These are phyloP conservation scores for Drosophila yakuba DNA, from an alignment of 1,140 invertebrate genomes.

Conservation along the genomic window DNA sequence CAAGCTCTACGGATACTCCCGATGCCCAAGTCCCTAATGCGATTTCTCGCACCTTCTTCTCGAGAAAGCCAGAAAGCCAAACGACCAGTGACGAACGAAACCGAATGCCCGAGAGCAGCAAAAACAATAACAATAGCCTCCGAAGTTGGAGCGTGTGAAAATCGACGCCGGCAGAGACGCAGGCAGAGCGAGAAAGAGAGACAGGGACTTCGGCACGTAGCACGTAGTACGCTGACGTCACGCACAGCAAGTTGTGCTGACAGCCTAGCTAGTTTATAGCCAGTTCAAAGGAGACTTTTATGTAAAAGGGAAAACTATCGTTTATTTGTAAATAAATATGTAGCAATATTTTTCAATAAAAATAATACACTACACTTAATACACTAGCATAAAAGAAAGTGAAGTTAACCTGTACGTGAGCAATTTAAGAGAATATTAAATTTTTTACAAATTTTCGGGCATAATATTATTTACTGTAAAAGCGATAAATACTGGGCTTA, in stretches of 20 bases:
- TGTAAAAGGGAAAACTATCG: too few species aligned
- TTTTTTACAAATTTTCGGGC: too few species aligned
- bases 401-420: too few species aligned
- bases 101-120: conserved; percentile 19
- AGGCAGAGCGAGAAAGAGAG: conserved; percentile 15
- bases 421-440: too few species aligned
- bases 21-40: neutral
- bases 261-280: neutral
- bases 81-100: conserved; percentile 20
- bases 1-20: neutral
- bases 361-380: too few species aligned
- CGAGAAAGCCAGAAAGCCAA: conserved; percentile 19
- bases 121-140: conserved; percentile 2
- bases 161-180: conserved; percentile 39
- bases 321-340: too few species aligned
- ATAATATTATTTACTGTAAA: too few species aligned
- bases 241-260: neutral
- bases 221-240: conserved; percentile 29
- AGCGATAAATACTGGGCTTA: too few species aligned
- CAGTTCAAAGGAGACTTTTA: too few species aligned
- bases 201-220: conserved; percentile 43
- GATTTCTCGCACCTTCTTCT: neutral
- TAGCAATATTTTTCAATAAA: too few species aligned
- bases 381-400: too few species aligned
- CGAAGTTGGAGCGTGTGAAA: conserved; percentile 57